phyloP scores from a whole-genome alignment of 2,888 invertebrate species.

The Hydriomena furcata region DNA sequence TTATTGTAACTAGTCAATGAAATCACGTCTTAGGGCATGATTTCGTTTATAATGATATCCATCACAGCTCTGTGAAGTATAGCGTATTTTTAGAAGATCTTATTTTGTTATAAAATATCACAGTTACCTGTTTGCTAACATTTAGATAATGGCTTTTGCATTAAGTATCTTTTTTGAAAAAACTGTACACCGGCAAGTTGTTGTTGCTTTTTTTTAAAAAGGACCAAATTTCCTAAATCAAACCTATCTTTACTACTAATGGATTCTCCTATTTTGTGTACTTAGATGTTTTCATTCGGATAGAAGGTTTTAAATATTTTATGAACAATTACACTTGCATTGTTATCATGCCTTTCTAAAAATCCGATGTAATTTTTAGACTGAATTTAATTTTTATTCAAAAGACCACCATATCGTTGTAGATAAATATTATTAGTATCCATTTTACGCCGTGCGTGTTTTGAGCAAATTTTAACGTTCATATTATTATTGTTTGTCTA shows the following conservation, averaged over 20 bases:
- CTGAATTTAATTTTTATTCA: conserved; percentile 14
- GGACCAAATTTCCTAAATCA: conserved; percentile 37
- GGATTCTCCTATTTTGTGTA: conserved; percentile 31
- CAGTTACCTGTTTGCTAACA: conserved; percentile 59
- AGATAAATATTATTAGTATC: conserved; percentile 10
- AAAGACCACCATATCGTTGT: conserved; percentile 20
- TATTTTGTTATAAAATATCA: conserved; percentile 73
- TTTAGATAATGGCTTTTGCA: conserved; percentile 64
- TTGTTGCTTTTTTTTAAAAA: conserved; percentile 35
- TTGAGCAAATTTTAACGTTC: conserved; percentile 28
- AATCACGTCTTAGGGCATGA: conserved; percentile 57
- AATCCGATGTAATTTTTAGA: conserved; percentile 23
- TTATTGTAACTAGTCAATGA: conserved; percentile 46
- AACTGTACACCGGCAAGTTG: conserved; percentile 36
- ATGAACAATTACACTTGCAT: conserved; percentile 18
- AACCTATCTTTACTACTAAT: conserved; percentile 28
- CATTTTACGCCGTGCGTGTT: conserved; percentile 25
- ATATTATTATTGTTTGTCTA: conserved; percentile 9
- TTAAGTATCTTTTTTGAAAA: conserved; percentile 43
- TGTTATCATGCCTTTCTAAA: conserved; percentile 16
- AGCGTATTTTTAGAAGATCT: conserved; percentile 80
- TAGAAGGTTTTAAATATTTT: conserved; percentile 21
- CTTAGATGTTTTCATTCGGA: conserved; percentile 22
- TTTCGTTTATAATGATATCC: conserved; percentile 54
- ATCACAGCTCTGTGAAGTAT: conserved; percentile 49